Conservation (phyloP, 1,140 invertebrate genomes). For the Vollenhovia emeryi region DNA sequence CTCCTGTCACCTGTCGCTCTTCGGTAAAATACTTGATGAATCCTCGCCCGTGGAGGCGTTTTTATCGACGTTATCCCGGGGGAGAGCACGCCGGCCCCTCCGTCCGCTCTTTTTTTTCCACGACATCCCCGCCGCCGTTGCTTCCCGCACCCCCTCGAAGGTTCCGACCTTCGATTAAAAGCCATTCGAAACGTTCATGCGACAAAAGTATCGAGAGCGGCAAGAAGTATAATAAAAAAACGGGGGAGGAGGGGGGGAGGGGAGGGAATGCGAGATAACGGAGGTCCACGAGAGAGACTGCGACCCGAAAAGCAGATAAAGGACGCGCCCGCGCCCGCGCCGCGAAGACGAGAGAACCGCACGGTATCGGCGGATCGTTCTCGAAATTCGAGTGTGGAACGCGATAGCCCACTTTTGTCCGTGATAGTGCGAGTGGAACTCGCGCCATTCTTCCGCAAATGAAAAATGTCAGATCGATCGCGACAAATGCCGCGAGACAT, state of each 20-base stretch:
- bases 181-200: conserved; percentile 49
- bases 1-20: conserved; percentile 69
- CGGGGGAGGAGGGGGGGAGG: too few species aligned
- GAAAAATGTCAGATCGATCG: conserved; percentile 58
- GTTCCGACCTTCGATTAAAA: conserved; percentile 71
- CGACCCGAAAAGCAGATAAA: conserved; percentile 26
- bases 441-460: conserved; percentile 38
- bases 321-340: too few species aligned
- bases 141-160: conserved; percentile 32
- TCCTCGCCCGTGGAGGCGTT: conserved; percentile 61
- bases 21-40: conserved; percentile 71
- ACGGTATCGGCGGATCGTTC: conserved; percentile 25
- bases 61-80: conserved; percentile 65
- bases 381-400: conserved; percentile 52
- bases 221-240: conserved; percentile 7
- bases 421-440: conserved; percentile 40
- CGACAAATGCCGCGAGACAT: conserved; percentile 57
- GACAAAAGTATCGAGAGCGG: conserved; percentile 21
- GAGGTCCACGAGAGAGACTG: conserved; percentile 25
- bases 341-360: conserved; percentile 37
- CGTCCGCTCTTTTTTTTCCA: conserved; percentile 46
- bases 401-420: conserved; percentile 45
- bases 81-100: conserved; percentile 19
- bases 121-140: conserved; percentile 7
- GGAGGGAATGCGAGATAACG: neutral